Evolutionary conservation across 2,797 vertebrate species (phyloP).

Genomic region (Aplochiton taeniatus): DNA sequence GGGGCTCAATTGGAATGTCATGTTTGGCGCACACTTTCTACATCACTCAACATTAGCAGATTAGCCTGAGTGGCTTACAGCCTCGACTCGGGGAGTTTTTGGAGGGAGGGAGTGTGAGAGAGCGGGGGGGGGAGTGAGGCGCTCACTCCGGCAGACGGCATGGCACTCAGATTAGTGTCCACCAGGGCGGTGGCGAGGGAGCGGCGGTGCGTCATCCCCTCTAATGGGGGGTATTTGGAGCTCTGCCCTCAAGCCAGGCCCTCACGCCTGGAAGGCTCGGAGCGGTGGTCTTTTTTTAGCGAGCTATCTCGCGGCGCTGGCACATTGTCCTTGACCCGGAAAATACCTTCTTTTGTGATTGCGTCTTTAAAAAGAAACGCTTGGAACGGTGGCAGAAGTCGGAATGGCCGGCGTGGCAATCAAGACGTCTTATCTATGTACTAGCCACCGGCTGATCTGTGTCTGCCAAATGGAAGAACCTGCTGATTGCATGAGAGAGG

Average conservation of each 20-base stretch:
- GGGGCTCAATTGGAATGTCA: slow-evolving; percentile 55
- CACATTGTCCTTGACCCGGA: slow-evolving; percentile 45
- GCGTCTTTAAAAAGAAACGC: no score
- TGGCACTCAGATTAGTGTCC: slow-evolving; percentile 47
- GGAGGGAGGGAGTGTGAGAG: slow-evolving; percentile 17
- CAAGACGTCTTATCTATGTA: neutral
- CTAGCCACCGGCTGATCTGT: neutral
- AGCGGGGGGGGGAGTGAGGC: slow-evolving; percentile 12
- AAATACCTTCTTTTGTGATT: neutral
- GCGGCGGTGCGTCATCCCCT: neutral
- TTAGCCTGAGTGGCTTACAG: slow-evolving; percentile 49
- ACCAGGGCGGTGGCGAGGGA: slow-evolving; percentile 31
- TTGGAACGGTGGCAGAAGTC: neutral
- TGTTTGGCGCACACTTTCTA: slow-evolving; percentile 50
- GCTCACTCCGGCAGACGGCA: slow-evolving; percentile 46
- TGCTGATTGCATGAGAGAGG: slow-evolving; percentile 8
- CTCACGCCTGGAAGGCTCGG: slow-evolving; percentile 18
- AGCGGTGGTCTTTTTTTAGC: slow-evolving; percentile 30
- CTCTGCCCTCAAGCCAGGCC: slow-evolving; percentile 6
- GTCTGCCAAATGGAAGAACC: neutral
- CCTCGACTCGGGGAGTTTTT: slow-evolving; percentile 42
- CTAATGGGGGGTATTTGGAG: slow-evolving; percentile 4
- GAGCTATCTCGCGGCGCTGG: slow-evolving; percentile 5
- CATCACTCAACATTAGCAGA: slow-evolving; percentile 53
- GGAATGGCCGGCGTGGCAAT: neutral